phyloP scores from a whole-genome alignment of 2,113 vertebrate species.

The Chlorodrepanis virens region DNA sequence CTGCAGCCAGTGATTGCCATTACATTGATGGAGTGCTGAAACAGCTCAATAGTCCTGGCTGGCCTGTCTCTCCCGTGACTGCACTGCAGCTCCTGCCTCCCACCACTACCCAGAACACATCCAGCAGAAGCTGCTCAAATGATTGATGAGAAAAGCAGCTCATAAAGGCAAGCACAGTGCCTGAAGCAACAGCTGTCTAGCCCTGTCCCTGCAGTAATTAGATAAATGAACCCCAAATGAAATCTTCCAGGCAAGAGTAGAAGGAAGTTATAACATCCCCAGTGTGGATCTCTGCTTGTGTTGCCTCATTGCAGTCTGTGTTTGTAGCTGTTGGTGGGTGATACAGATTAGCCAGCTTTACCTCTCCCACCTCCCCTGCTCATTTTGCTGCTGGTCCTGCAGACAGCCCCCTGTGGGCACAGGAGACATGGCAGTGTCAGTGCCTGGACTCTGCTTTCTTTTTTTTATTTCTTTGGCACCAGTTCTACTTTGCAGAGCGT shows the following conservation, averaged over 20 bases:
- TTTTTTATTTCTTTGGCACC: neutral
- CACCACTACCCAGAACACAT: neutral
- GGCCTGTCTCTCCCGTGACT: neutral
- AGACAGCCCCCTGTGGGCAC: neutral
- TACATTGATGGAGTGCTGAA: conserved; percentile 43
- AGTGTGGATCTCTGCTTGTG: neutral
- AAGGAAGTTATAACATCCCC: neutral
- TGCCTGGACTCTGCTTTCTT: neutral
- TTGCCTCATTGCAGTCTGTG: neutral
- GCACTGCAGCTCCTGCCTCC: neutral
- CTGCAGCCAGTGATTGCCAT: conserved; percentile 13
- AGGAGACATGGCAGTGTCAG: neutral
- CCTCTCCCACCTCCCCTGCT: neutral
- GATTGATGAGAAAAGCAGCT: conserved; percentile 59
- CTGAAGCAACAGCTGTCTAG: conserved; percentile 49
- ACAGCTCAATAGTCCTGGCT: neutral
- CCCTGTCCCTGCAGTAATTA: conserved; percentile 28
- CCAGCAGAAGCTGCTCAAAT: conserved; percentile 36
- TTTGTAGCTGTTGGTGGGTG: neutral
- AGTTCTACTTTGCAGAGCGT: neutral
- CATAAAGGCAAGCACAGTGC: conserved; percentile 36
- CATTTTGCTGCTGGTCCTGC: neutral
- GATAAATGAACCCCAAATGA: conserved; percentile 34
- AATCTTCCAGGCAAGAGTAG: neutral
- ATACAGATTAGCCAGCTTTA: neutral